Evolutionary conservation across 2,113 vertebrate genomes (phyloP), one percentile per base, ranked within the genome.

Genomic region (Girardinichthys multiradiatus): DNA sequence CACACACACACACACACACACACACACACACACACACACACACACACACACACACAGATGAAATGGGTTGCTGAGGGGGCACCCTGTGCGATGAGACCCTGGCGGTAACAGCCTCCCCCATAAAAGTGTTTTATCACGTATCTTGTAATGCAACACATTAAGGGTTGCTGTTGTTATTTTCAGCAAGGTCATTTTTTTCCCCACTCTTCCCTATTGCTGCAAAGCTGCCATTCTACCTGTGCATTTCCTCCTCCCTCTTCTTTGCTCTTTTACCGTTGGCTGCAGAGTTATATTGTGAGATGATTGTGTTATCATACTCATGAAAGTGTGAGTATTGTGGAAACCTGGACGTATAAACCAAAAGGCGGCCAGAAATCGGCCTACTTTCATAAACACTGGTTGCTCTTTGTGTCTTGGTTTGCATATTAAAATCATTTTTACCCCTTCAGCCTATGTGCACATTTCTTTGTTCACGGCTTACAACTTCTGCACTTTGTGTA

Each of bases 71-170:
- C 82, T 87, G 90, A 90, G 87, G 84, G 82, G 85, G 83, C 77
- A 85, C 81, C 45, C 68, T 81, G 84, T 62, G 35, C 74, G 87
- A 85, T 82, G 86, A 84, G 83, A 76, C 85, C 73, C 33, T 76
- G 70, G 69, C 88, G 29, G 94, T 95, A 93, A 94, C 87, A 82
- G 80, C 90, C 79, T 77, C 77, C 84, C 81, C 76, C 91, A 94
- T 95, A 94, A 95, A 95, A 94, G 86, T 94, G 92, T 92, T 95
- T 95, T 95, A 94, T 93, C 90, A 92, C 94, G 85, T 82, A 91
- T 89, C 91, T 90, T 95, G 93, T 95, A 95, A 93, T 93, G 91
- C 93, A 86, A 85, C 92, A 88, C 94, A 94, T 95, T 94, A 94
- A 91, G 91, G 89, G 85, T 79, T 91, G 91, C 91, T 92, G 93